Evolutionary conservation across 1,140 invertebrate species (phyloP).

Genomic region (Sarcophaga peregrina): DNA sequence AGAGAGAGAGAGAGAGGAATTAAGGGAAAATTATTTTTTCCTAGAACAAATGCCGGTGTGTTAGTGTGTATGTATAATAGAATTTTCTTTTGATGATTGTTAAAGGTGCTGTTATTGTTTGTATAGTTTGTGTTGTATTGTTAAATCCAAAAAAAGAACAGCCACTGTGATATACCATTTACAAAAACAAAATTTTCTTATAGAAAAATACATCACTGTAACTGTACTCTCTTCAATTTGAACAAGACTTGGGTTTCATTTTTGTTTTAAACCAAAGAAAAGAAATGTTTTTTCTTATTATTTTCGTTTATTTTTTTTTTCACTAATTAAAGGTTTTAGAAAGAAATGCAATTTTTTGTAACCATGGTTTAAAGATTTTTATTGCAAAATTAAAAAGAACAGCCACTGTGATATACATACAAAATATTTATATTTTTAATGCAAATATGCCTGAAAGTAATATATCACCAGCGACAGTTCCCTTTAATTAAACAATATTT

Average conservation of each 20-base stretch:
- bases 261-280: no score
- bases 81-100: background rate
- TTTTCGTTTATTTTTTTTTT: no score
- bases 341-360: no score
- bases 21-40: background rate
- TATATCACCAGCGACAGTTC: constrained; percentile 43
- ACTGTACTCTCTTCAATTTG: constrained; percentile 21
- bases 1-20: background rate
- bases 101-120: background rate
- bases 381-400: constrained; percentile 62
- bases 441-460: constrained; percentile 48
- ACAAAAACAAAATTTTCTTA: background rate
- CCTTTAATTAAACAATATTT: constrained; percentile 30
- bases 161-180: constrained; percentile 12
- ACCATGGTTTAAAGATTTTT: constrained; percentile 35
- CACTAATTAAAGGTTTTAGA: no score
- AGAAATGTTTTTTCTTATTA: no score
- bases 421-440: background rate
- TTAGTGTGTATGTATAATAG: background rate
- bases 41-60: background rate
- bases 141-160: constrained; percentile 36
- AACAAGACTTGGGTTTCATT: background rate
- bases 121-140: constrained; percentile 23
- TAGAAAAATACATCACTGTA: background rate
- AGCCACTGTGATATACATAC: constrained; percentile 65